Evolutionary conservation across 2,113 vertebrate genomes (phyloP).

Genomic region (Anolis sagrei): DNA sequence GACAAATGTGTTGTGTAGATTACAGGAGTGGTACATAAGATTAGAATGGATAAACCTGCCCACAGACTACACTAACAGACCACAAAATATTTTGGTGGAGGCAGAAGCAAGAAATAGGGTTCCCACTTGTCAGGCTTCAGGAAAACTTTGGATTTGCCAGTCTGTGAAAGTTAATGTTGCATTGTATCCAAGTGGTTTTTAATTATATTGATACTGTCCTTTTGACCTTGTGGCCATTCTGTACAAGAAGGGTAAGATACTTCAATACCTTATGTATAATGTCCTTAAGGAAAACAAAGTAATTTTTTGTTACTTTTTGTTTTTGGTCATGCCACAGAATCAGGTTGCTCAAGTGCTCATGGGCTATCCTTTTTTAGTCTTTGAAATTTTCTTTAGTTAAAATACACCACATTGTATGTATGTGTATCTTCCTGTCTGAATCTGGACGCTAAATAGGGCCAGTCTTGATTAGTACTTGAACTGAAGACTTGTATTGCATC

Average conservation of each 20-base stretch:
- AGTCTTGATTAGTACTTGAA: too few relatives aligned
- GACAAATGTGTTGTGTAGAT: constrained; percentile 71
- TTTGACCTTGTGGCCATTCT: not conserved
- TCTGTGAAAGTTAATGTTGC: not conserved
- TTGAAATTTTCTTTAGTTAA: too few relatives aligned
- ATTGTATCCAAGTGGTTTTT: not conserved
- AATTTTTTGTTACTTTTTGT: too few relatives aligned
- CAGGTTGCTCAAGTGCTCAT: too few relatives aligned
- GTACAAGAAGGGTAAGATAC: not conserved
- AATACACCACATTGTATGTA: too few relatives aligned
- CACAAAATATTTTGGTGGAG: constrained; percentile 65
- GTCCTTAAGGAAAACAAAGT: too few relatives aligned
- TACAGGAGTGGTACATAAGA: constrained; percentile 71
- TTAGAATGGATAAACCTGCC: constrained; percentile 67
- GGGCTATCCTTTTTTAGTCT: too few relatives aligned
- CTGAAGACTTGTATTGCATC: too few relatives aligned
- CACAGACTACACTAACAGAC: constrained; percentile 66
- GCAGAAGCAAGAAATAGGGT: constrained; percentile 64
- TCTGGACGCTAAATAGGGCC: not conserved
- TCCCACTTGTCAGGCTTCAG: constrained; percentile 37
- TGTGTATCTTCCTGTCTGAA: too few relatives aligned
- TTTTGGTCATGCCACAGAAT: too few relatives aligned
- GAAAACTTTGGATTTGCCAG: not conserved
- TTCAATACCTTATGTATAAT: not conserved
- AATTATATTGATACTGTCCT: not conserved